Evolutionary conservation across 2,113 vertebrate species (phyloP).

Genomic region (Coturnix japonica): DNA sequence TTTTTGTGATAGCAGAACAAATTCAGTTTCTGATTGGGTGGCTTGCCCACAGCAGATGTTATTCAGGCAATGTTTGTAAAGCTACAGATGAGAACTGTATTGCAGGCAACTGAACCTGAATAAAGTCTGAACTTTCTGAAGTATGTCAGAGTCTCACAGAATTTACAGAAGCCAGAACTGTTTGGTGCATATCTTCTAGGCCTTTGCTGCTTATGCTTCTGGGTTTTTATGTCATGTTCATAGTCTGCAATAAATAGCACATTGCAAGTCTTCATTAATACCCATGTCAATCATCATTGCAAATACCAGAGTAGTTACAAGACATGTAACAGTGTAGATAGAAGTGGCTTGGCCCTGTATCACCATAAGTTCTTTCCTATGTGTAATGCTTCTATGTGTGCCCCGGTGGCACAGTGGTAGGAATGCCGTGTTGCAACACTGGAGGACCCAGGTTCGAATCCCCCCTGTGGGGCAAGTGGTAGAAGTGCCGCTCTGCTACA

Average conservation of each 20-base stretch:
- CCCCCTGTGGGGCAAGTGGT: too few species aligned
- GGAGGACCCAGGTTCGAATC: too few species aligned
- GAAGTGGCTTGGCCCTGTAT: background rate
- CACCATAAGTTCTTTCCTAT: background rate
- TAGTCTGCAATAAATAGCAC: background rate
- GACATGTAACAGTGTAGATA: background rate
- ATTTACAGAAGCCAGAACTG: background rate
- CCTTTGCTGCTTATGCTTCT: background rate
- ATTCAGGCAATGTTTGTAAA: background rate
- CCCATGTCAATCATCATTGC: accelerated
- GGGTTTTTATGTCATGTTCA: background rate
- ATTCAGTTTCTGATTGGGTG: background rate
- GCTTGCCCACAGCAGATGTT: background rate
- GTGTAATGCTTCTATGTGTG: too few species aligned
- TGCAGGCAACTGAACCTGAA: background rate
- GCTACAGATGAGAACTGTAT: background rate
- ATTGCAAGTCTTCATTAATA: background rate
- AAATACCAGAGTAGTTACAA: background rate
- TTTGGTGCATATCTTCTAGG: background rate
- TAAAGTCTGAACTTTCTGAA: background rate
- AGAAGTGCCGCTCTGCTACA: too few species aligned
- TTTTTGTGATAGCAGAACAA: background rate
- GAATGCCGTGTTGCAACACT: too few species aligned
- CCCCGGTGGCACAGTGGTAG: too few species aligned
- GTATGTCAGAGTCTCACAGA: background rate